phyloP scores from a whole-genome alignment of 2,797 vertebrate species.

The Carcharodon carcharias region DNA sequence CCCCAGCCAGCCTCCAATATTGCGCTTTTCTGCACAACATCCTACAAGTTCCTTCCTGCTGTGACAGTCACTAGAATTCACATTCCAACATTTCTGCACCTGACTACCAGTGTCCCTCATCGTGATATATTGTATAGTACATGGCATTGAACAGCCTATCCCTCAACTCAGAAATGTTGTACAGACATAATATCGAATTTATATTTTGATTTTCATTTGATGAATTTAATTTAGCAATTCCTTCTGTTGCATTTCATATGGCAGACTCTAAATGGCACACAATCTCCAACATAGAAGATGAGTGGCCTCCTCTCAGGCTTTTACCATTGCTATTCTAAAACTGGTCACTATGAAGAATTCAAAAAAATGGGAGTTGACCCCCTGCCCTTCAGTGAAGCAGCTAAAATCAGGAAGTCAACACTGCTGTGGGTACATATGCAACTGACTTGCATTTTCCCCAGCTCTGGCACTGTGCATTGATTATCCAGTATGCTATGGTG shows the following conservation, averaged over 20 bases:
- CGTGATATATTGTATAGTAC: background rate
- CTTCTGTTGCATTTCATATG: background rate
- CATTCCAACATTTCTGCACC: background rate
- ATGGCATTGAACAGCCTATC: background rate
- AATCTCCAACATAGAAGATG: background rate
- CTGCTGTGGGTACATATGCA: background rate
- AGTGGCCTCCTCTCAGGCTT: background rate
- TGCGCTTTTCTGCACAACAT: background rate
- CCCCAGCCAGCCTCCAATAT: background rate
- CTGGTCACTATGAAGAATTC: background rate
- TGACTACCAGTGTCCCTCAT: background rate
- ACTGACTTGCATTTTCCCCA: background rate
- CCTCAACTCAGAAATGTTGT: background rate
- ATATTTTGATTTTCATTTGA: background rate
- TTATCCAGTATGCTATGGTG: background rate
- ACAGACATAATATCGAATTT: background rate
- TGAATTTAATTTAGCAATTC: background rate
- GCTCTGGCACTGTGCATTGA: background rate
- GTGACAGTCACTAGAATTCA: background rate
- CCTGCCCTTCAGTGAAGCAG: background rate
- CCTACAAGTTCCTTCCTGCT: background rate
- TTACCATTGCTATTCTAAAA: background rate
- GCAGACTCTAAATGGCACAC: background rate
- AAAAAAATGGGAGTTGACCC: background rate
- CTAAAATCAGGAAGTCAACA: background rate